Conservation (phyloP, 2,113 vertebrate species). For the Steatornis caripensis region DNA sequence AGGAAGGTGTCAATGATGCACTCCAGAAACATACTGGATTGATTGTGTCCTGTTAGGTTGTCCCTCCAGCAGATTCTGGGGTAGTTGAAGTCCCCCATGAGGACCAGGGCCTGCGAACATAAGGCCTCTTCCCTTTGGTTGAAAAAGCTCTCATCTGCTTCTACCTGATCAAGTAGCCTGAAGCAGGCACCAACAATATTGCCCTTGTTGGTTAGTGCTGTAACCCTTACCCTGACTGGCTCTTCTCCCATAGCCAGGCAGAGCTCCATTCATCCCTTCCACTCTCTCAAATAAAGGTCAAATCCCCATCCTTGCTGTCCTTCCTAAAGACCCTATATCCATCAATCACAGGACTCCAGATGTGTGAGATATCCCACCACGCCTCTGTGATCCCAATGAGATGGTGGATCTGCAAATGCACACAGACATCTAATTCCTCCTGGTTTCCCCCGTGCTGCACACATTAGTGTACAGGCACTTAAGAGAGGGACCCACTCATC, state of each 20-base stretch:
- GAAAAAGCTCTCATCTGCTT: not conserved
- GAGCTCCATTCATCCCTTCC: not conserved
- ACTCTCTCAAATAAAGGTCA: not conserved
- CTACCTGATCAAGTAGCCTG: not conserved
- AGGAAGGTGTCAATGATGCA: rapidly evolving
- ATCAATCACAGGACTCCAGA: not conserved
- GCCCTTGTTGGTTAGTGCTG: not conserved
- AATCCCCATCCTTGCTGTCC: not conserved
- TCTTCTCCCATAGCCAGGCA: not conserved
- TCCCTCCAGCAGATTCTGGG: not conserved
- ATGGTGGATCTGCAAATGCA: not conserved
- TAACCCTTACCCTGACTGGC: not conserved
- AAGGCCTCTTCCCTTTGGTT: not conserved
- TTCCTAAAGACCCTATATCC: not conserved
- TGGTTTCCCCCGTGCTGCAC: not conserved
- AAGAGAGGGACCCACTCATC: not conserved
- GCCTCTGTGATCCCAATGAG: not conserved
- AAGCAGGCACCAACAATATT: not conserved
- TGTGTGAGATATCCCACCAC: not conserved
- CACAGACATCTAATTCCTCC: not conserved
- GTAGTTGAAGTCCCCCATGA: not conserved
- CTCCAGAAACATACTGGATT: not conserved
- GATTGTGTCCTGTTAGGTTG: not conserved
- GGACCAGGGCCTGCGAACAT: not conserved
- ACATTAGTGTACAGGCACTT: not conserved